Evolutionary conservation across 2,113 vertebrate species (phyloP).

Genomic region (Columba janthina): DNA sequence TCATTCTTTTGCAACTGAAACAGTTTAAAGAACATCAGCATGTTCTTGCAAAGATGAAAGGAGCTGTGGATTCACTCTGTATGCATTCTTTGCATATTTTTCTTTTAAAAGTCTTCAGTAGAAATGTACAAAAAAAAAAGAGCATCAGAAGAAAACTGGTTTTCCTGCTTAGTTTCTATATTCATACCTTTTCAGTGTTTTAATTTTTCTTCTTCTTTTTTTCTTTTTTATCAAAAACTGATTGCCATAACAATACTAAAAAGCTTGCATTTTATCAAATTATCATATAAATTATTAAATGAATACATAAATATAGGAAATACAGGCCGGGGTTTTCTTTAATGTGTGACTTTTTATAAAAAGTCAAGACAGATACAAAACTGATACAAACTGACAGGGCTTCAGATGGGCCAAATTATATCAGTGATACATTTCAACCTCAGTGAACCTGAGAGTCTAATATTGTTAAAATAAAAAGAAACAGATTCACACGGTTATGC

Average conservation of each 20-base stretch:
- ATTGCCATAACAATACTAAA: not conserved
- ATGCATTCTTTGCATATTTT: not conserved
- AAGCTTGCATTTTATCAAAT: not conserved
- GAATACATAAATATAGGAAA: not conserved
- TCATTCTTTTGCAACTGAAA: not conserved
- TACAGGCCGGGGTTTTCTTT: not conserved
- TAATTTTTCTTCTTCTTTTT: not conserved
- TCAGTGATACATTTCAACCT: not conserved
- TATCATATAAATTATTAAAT: not conserved
- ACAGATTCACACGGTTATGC: not conserved
- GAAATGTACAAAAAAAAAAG: not conserved
- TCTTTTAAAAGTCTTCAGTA: not conserved
- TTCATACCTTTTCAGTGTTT: not conserved
- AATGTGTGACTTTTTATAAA: not conserved
- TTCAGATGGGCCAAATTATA: not conserved
- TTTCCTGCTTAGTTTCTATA: not conserved
- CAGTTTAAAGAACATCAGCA: not conserved
- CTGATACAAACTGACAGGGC: not conserved
- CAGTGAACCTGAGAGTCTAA: not conserved
- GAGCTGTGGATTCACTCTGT: fast-evolving
- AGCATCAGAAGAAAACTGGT: not conserved
- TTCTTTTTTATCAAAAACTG: not conserved
- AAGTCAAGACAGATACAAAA: not conserved
- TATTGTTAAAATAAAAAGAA: not conserved
- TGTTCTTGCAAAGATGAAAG: not conserved